Evolutionary conservation across 2,797 vertebrate species (phyloP).

Genomic region (Hydrophis major): DNA sequence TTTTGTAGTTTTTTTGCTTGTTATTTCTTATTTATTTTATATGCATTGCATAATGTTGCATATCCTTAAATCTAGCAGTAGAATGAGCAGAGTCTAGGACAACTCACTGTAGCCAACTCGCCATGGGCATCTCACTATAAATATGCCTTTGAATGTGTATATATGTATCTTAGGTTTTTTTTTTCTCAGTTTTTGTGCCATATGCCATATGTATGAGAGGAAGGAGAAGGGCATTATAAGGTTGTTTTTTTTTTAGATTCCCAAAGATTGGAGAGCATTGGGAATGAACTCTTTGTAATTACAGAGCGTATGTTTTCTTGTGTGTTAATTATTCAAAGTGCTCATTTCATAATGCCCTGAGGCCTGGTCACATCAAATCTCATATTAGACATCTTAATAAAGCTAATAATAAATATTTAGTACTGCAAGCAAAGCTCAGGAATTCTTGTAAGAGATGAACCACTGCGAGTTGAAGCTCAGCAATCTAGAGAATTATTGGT

Average conservation of each 20-base stretch:
- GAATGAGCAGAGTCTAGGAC: background rate
- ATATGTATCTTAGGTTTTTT: background rate
- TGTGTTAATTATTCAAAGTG: background rate
- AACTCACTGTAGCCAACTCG: background rate
- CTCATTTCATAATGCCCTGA: background rate
- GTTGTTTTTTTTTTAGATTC: background rate
- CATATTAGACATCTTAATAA: background rate
- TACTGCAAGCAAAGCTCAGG: background rate
- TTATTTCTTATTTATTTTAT: background rate
- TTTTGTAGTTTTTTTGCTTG: background rate
- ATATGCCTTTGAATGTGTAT: background rate
- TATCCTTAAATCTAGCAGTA: background rate
- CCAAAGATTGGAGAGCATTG: background rate
- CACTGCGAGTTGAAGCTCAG: background rate
- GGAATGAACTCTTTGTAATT: background rate
- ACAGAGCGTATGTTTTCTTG: background rate
- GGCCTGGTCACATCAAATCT: background rate
- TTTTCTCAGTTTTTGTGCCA: background rate
- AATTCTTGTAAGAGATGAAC: background rate
- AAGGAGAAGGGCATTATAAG: background rate
- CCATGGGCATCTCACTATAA: background rate
- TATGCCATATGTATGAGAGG: background rate
- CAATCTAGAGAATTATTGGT: background rate
- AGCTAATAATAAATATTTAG: constrained; percentile 7
- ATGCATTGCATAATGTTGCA: background rate